Conservation (phyloP, 1,140 invertebrate genomes). For the Lasaia peninsularis region DNA sequence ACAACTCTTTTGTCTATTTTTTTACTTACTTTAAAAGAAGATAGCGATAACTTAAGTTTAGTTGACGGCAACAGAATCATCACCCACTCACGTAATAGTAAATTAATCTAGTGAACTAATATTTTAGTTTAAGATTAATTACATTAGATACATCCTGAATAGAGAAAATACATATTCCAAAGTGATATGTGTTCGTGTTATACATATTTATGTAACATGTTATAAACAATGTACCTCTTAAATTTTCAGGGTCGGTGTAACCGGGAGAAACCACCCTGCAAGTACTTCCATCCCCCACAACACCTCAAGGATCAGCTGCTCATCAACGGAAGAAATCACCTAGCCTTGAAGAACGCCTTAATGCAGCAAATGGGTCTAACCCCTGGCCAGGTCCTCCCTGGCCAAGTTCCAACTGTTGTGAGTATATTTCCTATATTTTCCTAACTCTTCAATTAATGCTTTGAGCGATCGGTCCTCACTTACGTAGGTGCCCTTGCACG, state of each 20-base stretch:
- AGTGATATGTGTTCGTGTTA: neutral
- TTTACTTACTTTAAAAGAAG: too few species aligned
- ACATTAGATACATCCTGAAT: too few species aligned
- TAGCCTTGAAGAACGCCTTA: slow-evolving; percentile 97
- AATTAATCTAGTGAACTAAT: too few species aligned
- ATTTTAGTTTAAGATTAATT: too few species aligned
- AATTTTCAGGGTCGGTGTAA: slow-evolving; percentile 97
- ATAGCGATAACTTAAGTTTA: too few species aligned
- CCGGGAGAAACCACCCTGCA: slow-evolving; percentile 99
- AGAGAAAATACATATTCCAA: too few species aligned
- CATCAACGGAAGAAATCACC: slow-evolving; percentile 99
- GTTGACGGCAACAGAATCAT: too few species aligned
- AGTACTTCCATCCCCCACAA: slow-evolving; percentile 99
- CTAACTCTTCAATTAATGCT: slow-evolving; percentile 41
- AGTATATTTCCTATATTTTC: slow-evolving; percentile 69
- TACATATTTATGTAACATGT: neutral
- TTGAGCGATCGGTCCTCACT: slow-evolving; percentile 67
- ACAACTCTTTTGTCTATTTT: too few species aligned
- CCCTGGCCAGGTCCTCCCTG: slow-evolving; percentile 91
- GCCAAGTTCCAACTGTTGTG: slow-evolving; percentile 94
- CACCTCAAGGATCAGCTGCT: slow-evolving; percentile 99
- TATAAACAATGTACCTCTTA: slow-evolving; percentile 21
- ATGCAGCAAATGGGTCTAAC: slow-evolving; percentile 97
- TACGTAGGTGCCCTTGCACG: slow-evolving; percentile 58
- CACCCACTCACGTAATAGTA: too few species aligned